Conservation (phyloP, 2,113 vertebrate genomes). For the Girardinichthys multiradiatus region DNA sequence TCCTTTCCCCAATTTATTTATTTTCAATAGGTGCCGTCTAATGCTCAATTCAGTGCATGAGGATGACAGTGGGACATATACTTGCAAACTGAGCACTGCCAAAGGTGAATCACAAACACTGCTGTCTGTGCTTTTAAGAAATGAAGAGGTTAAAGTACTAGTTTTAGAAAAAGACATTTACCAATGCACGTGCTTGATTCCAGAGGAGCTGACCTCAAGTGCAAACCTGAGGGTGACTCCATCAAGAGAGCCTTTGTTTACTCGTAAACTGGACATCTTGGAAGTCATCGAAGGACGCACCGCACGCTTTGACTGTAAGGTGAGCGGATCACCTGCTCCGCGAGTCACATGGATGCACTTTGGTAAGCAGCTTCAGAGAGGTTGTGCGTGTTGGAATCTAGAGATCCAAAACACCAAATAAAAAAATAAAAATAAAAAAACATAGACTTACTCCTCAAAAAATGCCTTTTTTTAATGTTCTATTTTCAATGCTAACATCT, state of each 20-base stretch:
- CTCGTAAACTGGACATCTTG: constrained; percentile 86
- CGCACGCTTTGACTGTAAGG: constrained; percentile 91
- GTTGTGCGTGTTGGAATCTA: background rate
- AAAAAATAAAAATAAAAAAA: background rate
- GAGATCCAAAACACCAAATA: background rate
- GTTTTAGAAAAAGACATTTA: background rate
- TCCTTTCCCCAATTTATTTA: background rate
- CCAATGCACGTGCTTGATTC: background rate
- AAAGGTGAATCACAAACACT: constrained; percentile 82
- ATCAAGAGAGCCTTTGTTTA: constrained; percentile 89
- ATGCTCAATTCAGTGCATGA: constrained; percentile 93
- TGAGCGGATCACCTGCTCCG: constrained; percentile 90
- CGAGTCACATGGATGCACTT: constrained; percentile 89
- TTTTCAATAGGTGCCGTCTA: constrained; percentile 81
- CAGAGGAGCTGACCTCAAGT: constrained; percentile 92
- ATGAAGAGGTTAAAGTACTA: background rate
- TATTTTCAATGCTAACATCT: background rate
- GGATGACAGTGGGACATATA: constrained; percentile 92
- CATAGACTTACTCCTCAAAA: too few relatives aligned
- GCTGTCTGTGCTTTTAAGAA: background rate
- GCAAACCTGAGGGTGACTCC: constrained; percentile 87
- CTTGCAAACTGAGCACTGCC: constrained; percentile 93
- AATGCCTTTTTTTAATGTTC: background rate
- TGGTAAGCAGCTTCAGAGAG: constrained; percentile 76
- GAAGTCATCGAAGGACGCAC: constrained; percentile 91